Evolutionary conservation across 2,797 vertebrate species (phyloP), one percentile per base, ranked within the genome.

Genomic region (Scarus forsteni): DNA sequence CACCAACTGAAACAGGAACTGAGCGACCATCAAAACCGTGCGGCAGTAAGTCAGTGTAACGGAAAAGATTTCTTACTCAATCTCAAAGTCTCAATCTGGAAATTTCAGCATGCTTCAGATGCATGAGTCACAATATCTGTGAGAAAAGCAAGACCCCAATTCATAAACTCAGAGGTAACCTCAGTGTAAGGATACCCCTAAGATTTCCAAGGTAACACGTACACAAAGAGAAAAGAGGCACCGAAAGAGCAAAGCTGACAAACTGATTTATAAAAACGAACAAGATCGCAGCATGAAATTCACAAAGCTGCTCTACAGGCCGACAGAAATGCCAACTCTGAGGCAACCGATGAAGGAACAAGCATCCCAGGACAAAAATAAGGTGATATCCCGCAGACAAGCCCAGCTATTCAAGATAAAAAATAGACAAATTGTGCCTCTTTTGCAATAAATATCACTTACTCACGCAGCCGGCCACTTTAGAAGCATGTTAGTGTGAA

Each of bases 1-100:
- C 34, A n/a, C 34, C 4, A 55, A 4, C 53, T 5, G 6, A 75
- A 87, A 85, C 75, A 77, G 90, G 88, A 93, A 91, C 57, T 16
- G 46, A 66, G 12, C 19, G 15, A n/a, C 36, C 15, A 8, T n/a
- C 19, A 56, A 69, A 44, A 44, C n/a, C 54, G 15, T 77, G 42
- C 59, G 2, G 18, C 6, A 45, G n/a, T 35, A 19, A 57, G 36
- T 42, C 56, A 16, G 45, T 64, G 39, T 46, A n/a, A 56, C 15
- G 63, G 53, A 43, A 64, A 83, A 70, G 45, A 6, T 1, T 1
- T 36, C 70, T 76, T 60, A 51, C 64, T 77, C 42, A 79, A 56
- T 60, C 46, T 39, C 19, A 44, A n/a, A 16, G 2, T 1, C 27
- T 27, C 16, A 46, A 49, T 63, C 71, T 51, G 55, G 58, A 72